A percentile compares a stretch with the other conserved stretches of the same genome.
Conservation (phyloP, 2,888 invertebrate species). For the Mimumesa dahlbomi region DNA sequence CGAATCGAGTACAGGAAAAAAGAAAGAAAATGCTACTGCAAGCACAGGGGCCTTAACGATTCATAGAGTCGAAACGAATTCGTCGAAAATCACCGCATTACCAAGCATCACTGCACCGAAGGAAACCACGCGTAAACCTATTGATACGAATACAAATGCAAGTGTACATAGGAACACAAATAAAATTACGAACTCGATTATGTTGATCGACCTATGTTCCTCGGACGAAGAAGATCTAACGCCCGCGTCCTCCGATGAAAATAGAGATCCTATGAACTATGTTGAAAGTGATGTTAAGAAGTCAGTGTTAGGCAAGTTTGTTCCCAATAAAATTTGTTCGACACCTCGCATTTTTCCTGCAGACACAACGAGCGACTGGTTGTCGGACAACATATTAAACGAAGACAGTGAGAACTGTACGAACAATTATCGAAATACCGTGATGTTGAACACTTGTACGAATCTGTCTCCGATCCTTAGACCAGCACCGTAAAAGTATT, state of each 20-base stretch:
- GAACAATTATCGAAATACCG: conserved; percentile 44
- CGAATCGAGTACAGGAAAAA: not conserved
- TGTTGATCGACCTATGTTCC: conserved; percentile 85
- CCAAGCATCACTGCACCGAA: conserved; percentile 10
- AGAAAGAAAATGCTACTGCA: not conserved
- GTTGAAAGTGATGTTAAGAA: conserved; percentile 22
- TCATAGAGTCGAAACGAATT: conserved; percentile 2
- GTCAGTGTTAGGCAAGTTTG: conserved; percentile 55
- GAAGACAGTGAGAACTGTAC: conserved; percentile 36
- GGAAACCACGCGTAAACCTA: too few species aligned
- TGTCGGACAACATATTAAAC: conserved; percentile 55
- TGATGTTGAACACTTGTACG: conserved; percentile 48
- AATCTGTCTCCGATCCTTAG: conserved; percentile 59
- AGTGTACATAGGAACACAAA: too few species aligned
- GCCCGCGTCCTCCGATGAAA: conserved; percentile 65
- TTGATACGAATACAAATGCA: too few species aligned
- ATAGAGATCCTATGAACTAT: conserved; percentile 65
- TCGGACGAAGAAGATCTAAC: conserved; percentile 83
- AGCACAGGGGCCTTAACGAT: conserved; percentile 8
- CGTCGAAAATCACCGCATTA: conserved; percentile 7
- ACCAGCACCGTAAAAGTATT: conserved; percentile 52
- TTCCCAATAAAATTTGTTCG: conserved; percentile 59
- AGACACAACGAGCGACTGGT: conserved; percentile 62
- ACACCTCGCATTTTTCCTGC: conserved; percentile 64
- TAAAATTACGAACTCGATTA: conserved; percentile 59